Evolutionary conservation across 1,140 invertebrate genomes (phyloP), one percentile per base, ranked within the genome.

Genomic region (Musca vetustissima): DNA sequence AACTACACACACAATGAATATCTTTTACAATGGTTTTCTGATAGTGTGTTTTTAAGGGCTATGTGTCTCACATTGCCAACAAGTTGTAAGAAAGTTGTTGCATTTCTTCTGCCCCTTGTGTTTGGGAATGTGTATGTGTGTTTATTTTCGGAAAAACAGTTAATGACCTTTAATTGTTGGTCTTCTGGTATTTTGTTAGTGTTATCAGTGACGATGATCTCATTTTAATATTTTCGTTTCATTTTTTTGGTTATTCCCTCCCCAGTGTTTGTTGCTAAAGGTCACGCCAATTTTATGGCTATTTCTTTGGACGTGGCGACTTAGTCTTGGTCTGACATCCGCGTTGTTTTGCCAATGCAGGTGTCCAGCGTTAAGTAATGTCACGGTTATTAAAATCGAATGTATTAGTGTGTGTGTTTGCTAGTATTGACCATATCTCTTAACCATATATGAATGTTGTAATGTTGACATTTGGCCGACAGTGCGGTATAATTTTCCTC

Each of bases 161-260:
- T 69, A 69, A 69, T 69, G 61, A 65, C 61, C 59, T 69, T 69
- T 69, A 69, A 69, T 64, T 69, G 68, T 64, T 43, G 61, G 49
- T 24, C 55, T 69, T 65, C 65, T 17, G 59, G 32, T n/a, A 32
- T 64, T 61, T 65, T 65, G 21, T 13, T 22, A 7, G 28, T 19
- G n/a, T 69, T 61, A 61, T 69, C 57, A 64, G 14, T 61, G 49
- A 64, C 15, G n/a, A 32, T 59, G 17, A 59, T 28, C 25, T 57
- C 3, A 28, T 59, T 59, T 25, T 59, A 32, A 59, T 59, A 47
- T 64, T 48, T n/a, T n/a, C n/a, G n/a, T n/a, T n/a, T n/a, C n/a
- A n/a, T n/a, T n/a, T n/a, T 61, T 69, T 69, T 21, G 36, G 36
- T 13, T 43, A 43, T 43, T 43, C 36, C 36, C 4, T 8, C 4